Percentiles rank a stretch among this genome's conserved stretches.
These are phyloP conservation scores for Sarcophaga carnaria DNA, from an alignment of 2,888 invertebrate species.

Conservation along the genomic window DNA sequence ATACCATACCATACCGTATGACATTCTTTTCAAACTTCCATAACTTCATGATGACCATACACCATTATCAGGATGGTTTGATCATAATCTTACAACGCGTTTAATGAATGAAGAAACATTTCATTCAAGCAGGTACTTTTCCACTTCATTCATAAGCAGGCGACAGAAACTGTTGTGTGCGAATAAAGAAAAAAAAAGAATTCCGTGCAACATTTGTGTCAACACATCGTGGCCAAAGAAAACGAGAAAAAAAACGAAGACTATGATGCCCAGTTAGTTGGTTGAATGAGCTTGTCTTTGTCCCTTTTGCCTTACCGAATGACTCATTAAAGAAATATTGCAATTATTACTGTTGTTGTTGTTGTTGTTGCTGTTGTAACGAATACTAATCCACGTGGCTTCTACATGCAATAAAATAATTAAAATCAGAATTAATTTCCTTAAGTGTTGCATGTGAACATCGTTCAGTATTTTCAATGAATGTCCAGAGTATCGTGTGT, in stretches of 20 bases:
- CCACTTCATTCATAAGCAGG: slow-evolving; percentile 33
- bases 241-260: neutral
- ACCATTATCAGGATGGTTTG: neutral
- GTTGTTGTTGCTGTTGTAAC: neutral
- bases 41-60: neutral
- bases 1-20: no score
- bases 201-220: slow-evolving; percentile 27
- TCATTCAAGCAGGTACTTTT: slow-evolving; percentile 27
- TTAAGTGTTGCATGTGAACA: neutral
- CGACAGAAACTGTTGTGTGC: neutral
- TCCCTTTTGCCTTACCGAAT: neutral
- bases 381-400: slow-evolving; percentile 16
- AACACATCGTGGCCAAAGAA: neutral
- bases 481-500: neutral
- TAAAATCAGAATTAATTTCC: slow-evolving; percentile 16
- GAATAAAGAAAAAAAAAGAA: neutral
- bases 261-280: no score
- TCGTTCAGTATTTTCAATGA: no score
- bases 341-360: neutral
- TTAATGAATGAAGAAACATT: no score
- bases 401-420: slow-evolving; percentile 11
- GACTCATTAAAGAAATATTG: no score
- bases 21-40: neutral
- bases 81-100: no score
- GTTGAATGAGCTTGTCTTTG: neutral